Evolutionary conservation across 1,140 invertebrate genomes (phyloP), one percentile per base, ranked within the genome.

Genomic region (Trichonephila clavata): DNA sequence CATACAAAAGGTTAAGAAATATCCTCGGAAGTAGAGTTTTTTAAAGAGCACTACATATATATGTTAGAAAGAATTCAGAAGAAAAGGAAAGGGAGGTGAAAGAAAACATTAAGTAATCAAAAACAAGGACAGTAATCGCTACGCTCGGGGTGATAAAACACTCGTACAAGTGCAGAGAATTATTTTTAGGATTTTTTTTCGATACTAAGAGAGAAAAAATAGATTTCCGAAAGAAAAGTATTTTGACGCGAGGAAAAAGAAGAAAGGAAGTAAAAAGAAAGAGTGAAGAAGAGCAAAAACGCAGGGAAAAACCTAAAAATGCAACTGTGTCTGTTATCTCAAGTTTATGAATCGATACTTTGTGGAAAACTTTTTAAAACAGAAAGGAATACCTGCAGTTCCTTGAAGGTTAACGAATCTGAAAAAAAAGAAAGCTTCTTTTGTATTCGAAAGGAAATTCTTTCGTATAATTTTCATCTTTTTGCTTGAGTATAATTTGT

Each of bases 331-430:
- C 43, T 83, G 32, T 50, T 83, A 83, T 57, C 80, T 57, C 21
- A 83, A 83, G 80, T 83, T 83, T 83, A 83, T 83, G 81, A 83
- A 83, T 59, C 81, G 43, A 83, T 83, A 83, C 81, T 59, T 83
- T 83, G 50, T 57, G 50, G 81, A 83, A 83, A 24, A 83, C 59
- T 5, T 83, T 59, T 83, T 83, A n/a, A 83, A 83, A 83, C 18
- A 59, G 24, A 77, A 77, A 13, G 1, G 71, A 77, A 77, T 77
- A 32, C 71, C 13, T 39, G 27, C 18, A 77, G 71, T 77, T 77
- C 32, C 39, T 77, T 77, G 32, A 77, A 77, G 27, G 27, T 77
- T 77, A 39, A 77, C 32, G 24, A 77, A 77, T 77, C 24, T 32
- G 18, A 32, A 32, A 13, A 77, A 77, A 77, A 77, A 77, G 14